Base-by-base conservation (phyloP, 1,140 invertebrate genomes). In the Drosophila persimilis region DNA sequence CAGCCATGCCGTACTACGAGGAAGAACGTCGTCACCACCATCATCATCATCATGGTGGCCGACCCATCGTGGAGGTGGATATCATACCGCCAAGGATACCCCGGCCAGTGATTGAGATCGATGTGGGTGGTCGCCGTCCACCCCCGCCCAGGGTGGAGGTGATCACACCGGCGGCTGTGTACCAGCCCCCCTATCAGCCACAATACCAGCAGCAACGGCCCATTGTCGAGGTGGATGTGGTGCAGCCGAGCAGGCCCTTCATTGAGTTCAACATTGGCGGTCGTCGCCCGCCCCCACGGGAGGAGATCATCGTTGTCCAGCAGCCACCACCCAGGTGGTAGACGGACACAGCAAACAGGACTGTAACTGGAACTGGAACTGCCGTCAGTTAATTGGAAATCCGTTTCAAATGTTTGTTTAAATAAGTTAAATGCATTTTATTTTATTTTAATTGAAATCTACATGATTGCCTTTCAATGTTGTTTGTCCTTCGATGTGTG, bases 61-160 rank as follows among this genome's bases (percentile, higher is more conserved):
- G 79, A 17, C 84, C 84, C 44, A 89, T 88, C 54, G 80, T 88
- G 17, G 84, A 88, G 63, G 84, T 88, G 9, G 84, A 89, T 55
- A 77, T 88, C 56, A 69, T 66, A 2, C 84, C 84, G 2, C 79
- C 85, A 0, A 78, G 84, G 55, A 44, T 88, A 6, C 83, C 83
- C 0, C 77, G 84, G 0, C 84, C 84, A n/a, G 45, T 84, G 8
- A 72, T 88, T 3, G 84, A 88, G 50, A 73, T 88, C 43, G 84
- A 70, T 47, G 54, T 88, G 20, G 78, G 83, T n/a, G 50, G 72
- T 1, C 71, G 78, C 24, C 78, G 81, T 46, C 83, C 71, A 5
- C 60, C 71, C n/a, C 63, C 54, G 9, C 41, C 81, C 11, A 59
- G 9, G 17, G 84, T 88, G 13, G 83, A 88, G 61, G 75, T 88